A percentile compares a stretch with the other conserved stretches of the same genome.
These are phyloP conservation scores for Silurus meridionalis DNA, from an alignment of 2,113 vertebrate genomes.

Conservation along the genomic window DNA sequence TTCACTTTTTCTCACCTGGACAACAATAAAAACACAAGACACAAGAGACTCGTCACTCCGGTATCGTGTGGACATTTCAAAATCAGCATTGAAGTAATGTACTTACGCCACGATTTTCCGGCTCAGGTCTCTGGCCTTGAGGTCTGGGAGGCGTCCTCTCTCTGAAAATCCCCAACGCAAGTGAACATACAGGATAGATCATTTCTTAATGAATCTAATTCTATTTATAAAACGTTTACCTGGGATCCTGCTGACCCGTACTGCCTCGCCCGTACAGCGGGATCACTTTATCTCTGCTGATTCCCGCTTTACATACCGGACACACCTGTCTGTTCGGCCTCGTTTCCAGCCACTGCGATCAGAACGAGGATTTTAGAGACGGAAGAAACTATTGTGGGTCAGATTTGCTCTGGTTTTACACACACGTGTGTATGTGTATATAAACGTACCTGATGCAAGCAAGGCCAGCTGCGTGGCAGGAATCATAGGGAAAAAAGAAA, in stretches of 20 bases:
- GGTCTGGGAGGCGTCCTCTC: constrained; percentile 96
- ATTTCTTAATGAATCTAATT: background rate
- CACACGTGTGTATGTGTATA: too few species aligned
- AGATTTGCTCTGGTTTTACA: background rate
- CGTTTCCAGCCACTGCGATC: constrained; percentile 90
- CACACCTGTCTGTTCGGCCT: constrained; percentile 96
- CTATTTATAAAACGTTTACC: constrained; percentile 66
- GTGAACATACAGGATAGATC: background rate
- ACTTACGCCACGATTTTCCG: constrained; percentile 96
- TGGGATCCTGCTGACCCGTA: constrained; percentile 94
- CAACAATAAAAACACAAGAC: constrained; percentile 2
- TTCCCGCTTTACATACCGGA: constrained; percentile 97
- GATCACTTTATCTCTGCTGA: constrained; percentile 97
- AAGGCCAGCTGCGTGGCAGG: constrained; percentile 84
- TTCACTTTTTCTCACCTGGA: background rate
- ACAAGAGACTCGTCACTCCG: background rate
- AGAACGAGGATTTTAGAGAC: background rate
- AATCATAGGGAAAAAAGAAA: constrained; percentile 31
- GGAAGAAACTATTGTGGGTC: background rate
- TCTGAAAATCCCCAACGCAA: constrained; percentile 68
- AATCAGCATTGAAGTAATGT: background rate
- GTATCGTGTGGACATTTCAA: background rate
- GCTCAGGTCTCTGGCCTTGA: constrained; percentile 96
- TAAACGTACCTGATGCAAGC: constrained; percentile 90
- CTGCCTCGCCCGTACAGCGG: constrained; percentile 95